Conservation (phyloP, 23 tunicate species). For the Ascidia mentula region DNA sequence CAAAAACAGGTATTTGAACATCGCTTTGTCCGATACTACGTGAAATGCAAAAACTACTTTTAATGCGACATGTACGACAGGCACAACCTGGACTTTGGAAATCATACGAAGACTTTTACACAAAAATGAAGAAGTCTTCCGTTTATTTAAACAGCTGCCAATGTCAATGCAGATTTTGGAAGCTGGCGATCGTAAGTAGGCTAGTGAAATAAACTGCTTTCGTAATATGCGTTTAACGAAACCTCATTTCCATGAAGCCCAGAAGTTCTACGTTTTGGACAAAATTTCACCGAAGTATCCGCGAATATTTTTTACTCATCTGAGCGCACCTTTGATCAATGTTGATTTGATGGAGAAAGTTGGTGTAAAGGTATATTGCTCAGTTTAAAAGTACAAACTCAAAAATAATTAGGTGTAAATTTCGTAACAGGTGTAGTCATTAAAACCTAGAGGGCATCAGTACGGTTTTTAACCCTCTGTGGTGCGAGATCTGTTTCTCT, state of each 20-base stretch:
- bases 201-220: not conserved
- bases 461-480: no score
- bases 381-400: no score
- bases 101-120: not conserved
- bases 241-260: not conserved
- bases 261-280: not conserved
- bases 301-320: not conserved
- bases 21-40: no score
- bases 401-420: no score
- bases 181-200: not conserved
- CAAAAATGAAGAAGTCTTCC: not conserved
- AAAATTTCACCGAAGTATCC: not conserved
- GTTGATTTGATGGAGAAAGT: not conserved
- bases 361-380: not conserved
- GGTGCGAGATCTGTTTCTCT: no score
- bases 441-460: no score
- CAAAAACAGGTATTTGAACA: not conserved
- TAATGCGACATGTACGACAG: not conserved
- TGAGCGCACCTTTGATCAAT: not conserved
- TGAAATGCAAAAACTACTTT: no score
- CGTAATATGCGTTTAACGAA: no score
- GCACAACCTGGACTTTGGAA: constrained; percentile 12
- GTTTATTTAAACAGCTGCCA: not conserved
- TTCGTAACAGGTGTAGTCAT: no score
- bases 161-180: not conserved